Conservation (phyloP, 2,888 invertebrate genomes). For the Pyrrhia umbra region DNA sequence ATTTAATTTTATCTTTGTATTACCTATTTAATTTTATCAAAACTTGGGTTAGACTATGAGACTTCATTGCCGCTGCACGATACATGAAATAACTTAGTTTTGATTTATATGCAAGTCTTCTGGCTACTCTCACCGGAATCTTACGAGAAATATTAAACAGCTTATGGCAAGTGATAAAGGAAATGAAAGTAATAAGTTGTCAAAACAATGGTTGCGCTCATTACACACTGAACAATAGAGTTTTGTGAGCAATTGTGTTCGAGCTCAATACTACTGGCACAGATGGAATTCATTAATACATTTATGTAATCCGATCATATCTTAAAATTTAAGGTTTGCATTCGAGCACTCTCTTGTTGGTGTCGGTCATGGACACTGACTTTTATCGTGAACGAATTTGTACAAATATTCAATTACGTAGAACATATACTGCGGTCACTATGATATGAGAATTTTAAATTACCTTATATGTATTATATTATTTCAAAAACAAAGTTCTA, state of each 20-base stretch:
- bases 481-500: no score
- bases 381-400: no score
- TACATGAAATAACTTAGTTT: no score
- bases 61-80: no score
- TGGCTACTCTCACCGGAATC: background rate
- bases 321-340: background rate
- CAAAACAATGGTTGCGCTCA: conserved; percentile 18
- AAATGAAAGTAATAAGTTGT: conserved; percentile 30
- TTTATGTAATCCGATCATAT: background rate
- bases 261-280: background rate
- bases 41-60: no score
- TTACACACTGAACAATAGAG: conserved; percentile 33
- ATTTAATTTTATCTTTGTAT: no score
- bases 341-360: background rate
- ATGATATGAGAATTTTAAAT: no score
- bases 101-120: background rate
- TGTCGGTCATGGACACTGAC: no score
- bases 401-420: no score
- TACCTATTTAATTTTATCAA: no score
- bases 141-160: background rate
- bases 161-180: background rate
- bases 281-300: conserved; percentile 17
- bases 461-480: no score
- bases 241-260: conserved; percentile 36
- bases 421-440: no score